Evolutionary conservation across 2,797 vertebrate genomes (phyloP), one percentile per base, ranked within the genome.

Genomic region (Scomberomorus guttatus): DNA sequence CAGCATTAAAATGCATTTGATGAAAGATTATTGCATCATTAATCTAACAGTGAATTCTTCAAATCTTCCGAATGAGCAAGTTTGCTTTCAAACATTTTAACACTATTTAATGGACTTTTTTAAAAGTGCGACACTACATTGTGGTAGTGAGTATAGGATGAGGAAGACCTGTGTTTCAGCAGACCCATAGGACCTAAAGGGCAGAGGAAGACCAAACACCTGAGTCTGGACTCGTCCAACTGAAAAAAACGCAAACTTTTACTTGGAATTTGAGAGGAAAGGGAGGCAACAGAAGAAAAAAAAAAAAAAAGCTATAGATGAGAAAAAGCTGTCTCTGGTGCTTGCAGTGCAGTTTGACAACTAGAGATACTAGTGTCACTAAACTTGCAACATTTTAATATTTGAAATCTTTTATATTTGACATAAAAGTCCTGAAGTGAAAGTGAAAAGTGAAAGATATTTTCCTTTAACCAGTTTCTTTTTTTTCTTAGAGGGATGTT

Each of bases 1-100:
- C 34, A 24, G 48, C 48, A 73, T 64, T 84, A 55, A 54, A 74
- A 73, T 50, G 58, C 14, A 73, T 81, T 81, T 72, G 62, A 57
- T 72, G 62, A 57, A 32, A 69, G 32, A n/a, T 76, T 59, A 46
- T 51, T 70, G 54, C 51, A 56, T 63, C 56, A 75, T 83, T 66
- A 63, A 79, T 83, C 51, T 32, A 50, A 60, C 34, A 37, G 20
- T 63, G 34, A 71, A 64, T 71, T 61, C 48, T 32, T 15, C 20
- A 65, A 25, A 42, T 64, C 12, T 39, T 59, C 8, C 37, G 4
- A 74, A 55, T 71, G 9, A 61, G 24, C 9, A 65, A 25, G 20
- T 59, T n/a, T 27, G 22, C 8, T 50, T 60, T 51, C n/a, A 14
- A 58, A 22, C 13, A 32, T 32, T 71, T 61, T 51, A 63, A 14